Evolutionary conservation across 2,888 invertebrate species (phyloP).

Genomic region (Andricus quercusramuli): DNA sequence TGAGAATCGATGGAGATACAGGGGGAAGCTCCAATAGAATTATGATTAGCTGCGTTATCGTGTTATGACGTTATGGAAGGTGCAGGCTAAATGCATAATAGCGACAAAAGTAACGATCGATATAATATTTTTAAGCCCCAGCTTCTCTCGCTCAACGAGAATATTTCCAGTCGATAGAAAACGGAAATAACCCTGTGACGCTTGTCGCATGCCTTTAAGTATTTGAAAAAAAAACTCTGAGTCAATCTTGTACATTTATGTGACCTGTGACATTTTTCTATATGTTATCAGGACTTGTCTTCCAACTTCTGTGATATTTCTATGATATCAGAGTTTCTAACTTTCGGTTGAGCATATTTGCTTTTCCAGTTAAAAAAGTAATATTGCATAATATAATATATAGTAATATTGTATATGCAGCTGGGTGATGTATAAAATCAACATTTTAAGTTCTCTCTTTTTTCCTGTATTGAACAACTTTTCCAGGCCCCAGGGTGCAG

Average conservation of each 20-base stretch:
- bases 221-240: neutral
- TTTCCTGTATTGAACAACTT: too few relatives aligned
- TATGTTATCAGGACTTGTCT: neutral
- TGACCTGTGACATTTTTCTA: constrained; percentile 29
- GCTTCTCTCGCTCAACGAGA: constrained; percentile 5
- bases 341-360: too few relatives aligned
- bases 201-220: constrained; percentile 17
- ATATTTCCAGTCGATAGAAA: neutral
- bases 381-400: too few relatives aligned
- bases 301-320: too few relatives aligned
- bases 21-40: constrained; percentile 63
- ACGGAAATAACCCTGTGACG: constrained; percentile 10
- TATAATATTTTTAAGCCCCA: constrained; percentile 17
- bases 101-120: constrained; percentile 30
- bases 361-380: too few relatives aligned
- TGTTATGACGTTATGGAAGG: constrained; percentile 40
- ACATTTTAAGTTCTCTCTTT: too few relatives aligned
- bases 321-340: too few relatives aligned
- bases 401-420: too few relatives aligned
- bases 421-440: too few relatives aligned
- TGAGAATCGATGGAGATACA: constrained; percentile 52
- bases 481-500: too few relatives aligned
- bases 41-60: constrained; percentile 65
- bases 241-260: neutral
- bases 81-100: constrained; percentile 42